phyloP scores from a whole-genome alignment of 2,113 vertebrate genomes.

The Trinectes maculatus region DNA sequence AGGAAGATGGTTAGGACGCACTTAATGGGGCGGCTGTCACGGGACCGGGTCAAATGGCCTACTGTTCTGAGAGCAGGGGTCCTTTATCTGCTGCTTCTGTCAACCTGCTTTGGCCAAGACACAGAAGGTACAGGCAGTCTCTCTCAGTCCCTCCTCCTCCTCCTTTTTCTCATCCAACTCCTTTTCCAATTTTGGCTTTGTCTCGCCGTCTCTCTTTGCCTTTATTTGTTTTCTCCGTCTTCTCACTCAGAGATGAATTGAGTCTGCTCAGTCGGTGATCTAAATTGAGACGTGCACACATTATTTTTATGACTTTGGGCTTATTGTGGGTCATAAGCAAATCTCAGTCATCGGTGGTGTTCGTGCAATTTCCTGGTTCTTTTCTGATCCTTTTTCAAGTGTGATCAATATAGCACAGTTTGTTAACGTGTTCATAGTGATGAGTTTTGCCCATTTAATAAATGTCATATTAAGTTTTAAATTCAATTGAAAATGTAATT shows the following conservation, averaged over 20 bases:
- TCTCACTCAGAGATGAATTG: not conserved
- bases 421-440: not conserved
- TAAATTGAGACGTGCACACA: not conserved
- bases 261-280: not conserved
- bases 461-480: too few relatives aligned
- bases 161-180: not conserved
- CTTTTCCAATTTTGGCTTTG: not conserved
- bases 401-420: not conserved
- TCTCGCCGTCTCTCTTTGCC: not conserved
- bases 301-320: not conserved
- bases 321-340: not conserved
- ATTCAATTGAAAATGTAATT: too few relatives aligned
- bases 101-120: slow-evolving; percentile 72
- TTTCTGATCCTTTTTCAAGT: slow-evolving; percentile 1
- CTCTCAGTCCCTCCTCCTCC: not conserved
- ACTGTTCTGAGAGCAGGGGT: slow-evolving; percentile 56
- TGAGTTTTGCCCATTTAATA: too few relatives aligned
- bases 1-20: slow-evolving; percentile 67
- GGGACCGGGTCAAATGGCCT: slow-evolving; percentile 61
- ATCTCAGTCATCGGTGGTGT: not conserved
- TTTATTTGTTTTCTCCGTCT: not conserved
- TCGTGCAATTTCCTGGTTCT: not conserved
- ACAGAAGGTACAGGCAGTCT: slow-evolving; percentile 67
- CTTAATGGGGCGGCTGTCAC: slow-evolving; percentile 51
- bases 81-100: slow-evolving; percentile 71